Percentiles rank a stretch among this genome's conserved stretches.
These are phyloP conservation scores for Aplysina aerophoba DNA, from an alignment of 37 sponge, comb jelly and placozoan genomes.

Conservation along the genomic window DNA sequence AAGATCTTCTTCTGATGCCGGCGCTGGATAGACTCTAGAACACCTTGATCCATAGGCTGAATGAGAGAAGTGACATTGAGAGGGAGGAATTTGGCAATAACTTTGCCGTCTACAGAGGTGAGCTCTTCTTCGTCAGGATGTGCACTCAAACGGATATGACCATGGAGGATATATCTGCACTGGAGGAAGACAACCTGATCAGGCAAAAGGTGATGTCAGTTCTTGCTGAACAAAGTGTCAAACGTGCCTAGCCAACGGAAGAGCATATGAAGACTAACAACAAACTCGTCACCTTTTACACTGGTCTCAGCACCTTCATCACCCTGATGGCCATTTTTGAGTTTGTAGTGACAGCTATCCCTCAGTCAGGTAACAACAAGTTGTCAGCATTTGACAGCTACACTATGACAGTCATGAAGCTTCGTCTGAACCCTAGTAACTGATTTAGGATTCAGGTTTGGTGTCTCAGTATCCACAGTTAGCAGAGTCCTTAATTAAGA, in stretches of 20 bases:
- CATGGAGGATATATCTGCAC: not conserved
- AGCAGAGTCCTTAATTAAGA: not conserved
- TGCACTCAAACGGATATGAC: not conserved
- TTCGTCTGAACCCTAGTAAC: constrained; percentile 21
- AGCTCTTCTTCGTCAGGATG: too few relatives aligned
- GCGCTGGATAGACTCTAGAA: too few relatives aligned
- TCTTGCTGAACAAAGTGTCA: not conserved
- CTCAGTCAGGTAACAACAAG: constrained; percentile 4
- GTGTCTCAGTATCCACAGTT: constrained; percentile 17
- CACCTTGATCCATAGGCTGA: too few relatives aligned
- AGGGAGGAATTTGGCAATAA: too few relatives aligned
- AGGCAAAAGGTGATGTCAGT: not conserved
- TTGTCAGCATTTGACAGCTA: constrained; percentile 1
- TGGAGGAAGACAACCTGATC: not conserved
- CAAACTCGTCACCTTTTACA: constrained; percentile 38
- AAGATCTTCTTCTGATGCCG: too few relatives aligned
- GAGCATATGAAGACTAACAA: constrained; percentile 19
- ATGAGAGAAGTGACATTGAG: too few relatives aligned
- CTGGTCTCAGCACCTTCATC: constrained; percentile 47
- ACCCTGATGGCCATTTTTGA: constrained; percentile 36
- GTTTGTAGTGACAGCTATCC: not conserved
- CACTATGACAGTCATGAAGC: constrained; percentile 51
- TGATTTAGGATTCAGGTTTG: constrained; percentile 27
- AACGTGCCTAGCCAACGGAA: not conserved
- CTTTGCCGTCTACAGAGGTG: too few relatives aligned